Percentiles rank a stretch among this genome's conserved stretches.
Conservation (phyloP, 2,888 invertebrate species). For the Clostera curtula region DNA sequence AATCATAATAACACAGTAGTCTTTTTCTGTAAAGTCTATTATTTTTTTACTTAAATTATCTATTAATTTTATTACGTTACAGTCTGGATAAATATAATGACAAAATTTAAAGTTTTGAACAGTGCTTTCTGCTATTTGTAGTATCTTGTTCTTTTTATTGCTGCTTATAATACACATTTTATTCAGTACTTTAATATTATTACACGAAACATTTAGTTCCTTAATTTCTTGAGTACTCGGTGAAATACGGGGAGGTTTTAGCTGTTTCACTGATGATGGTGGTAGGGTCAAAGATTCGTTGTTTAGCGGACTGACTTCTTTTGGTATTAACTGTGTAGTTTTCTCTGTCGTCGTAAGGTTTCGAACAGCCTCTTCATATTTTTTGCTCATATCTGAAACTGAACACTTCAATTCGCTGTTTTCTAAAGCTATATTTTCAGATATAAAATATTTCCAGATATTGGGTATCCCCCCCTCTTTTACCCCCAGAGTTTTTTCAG, state of each 20-base stretch:
- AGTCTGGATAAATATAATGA: neutral
- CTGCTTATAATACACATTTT: conserved; percentile 2
- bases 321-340: neutral
- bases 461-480: no score
- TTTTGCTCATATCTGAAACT: neutral
- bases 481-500: no score
- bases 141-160: conserved; percentile 2
- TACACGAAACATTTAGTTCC: neutral
- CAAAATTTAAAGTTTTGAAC: neutral
- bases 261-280: no score
- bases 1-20: conserved; percentile 3
- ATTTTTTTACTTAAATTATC: neutral
- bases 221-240: neutral
- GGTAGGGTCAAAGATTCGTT: no score
- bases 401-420: neutral
- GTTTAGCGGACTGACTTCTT: neutral
- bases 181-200: neutral
- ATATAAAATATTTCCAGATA: no score
- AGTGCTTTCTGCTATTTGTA: neutral
- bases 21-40: neutral
- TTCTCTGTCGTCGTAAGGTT: neutral
- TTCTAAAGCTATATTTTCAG: neutral
- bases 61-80: neutral
- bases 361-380: neutral
- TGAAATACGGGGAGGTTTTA: neutral